Conservation (phyloP, 1,140 invertebrate species). For the Papilio polytes region DNA sequence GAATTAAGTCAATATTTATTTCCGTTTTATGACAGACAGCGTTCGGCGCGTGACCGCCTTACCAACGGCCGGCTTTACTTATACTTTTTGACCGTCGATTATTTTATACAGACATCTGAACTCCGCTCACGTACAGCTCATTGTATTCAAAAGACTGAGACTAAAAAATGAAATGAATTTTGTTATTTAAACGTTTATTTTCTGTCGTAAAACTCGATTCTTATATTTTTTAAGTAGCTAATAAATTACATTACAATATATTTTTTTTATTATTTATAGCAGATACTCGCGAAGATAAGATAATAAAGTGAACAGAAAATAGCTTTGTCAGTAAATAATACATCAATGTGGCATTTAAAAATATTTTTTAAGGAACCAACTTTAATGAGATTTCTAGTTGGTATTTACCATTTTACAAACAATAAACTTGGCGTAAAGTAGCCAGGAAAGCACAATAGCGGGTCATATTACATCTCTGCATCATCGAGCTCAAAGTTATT, state of each 20-base stretch:
- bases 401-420: no score
- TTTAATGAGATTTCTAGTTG: no score
- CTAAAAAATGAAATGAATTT: slow-evolving; percentile 15
- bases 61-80: slow-evolving; percentile 1
- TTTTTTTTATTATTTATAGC: neutral
- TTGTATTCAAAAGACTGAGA: slow-evolving; percentile 20
- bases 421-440: no score
- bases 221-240: neutral
- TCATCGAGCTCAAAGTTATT: neutral
- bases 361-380: no score
- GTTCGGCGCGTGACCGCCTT: neutral
- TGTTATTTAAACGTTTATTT: slow-evolving; percentile 11
- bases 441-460: neutral
- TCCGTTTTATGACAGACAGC: slow-evolving; percentile 8
- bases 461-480: neutral
- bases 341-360: no score
- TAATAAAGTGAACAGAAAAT: no score
- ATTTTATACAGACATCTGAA: slow-evolving; percentile 8
- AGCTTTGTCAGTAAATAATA: no score
- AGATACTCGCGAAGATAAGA: no score
- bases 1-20: slow-evolving; percentile 22
- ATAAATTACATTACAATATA: neutral
- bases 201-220: neutral
- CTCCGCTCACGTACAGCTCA: neutral
- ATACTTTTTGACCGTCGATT: slow-evolving; percentile 29